A percentile compares a stretch with the other conserved stretches of the same genome.
Conservation (phyloP, 2,888 invertebrate species). For the Oscheius sp. region DNA sequence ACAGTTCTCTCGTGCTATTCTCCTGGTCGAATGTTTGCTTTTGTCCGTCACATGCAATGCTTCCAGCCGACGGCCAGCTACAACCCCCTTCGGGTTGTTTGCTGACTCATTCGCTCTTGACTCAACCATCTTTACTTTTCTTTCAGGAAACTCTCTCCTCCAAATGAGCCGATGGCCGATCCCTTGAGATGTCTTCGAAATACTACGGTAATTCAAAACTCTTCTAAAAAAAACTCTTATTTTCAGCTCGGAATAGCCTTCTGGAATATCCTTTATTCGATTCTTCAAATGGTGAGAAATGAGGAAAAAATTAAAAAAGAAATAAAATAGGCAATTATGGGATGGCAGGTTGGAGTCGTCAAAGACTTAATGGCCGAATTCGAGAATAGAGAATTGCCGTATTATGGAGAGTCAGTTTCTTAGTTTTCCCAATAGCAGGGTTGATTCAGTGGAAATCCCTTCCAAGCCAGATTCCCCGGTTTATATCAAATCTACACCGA, state of each 20-base stretch:
- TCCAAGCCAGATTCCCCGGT: constrained; percentile 68
- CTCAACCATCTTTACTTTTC: not conserved
- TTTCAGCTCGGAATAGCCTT: constrained; percentile 59
- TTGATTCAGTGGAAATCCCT: constrained; percentile 63
- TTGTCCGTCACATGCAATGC: constrained; percentile 24
- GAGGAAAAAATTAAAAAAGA: no score
- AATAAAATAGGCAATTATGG: no score
- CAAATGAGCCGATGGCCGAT: constrained; percentile 55
- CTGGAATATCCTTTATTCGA: constrained; percentile 67
- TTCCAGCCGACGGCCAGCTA: constrained; percentile 22
- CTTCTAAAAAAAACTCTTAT: no score
- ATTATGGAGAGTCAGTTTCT: constrained; percentile 59
- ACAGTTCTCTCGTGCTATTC: no score
- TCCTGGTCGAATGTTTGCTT: no score
- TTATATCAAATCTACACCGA: constrained; percentile 66
- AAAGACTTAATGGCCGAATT: constrained; percentile 59
- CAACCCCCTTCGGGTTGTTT: constrained; percentile 16
- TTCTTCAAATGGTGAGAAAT: constrained; percentile 66
- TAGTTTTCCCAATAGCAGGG: not conserved
- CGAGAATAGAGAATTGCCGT: constrained; percentile 65
- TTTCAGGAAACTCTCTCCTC: not conserved
- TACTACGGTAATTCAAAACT: constrained; percentile 47
- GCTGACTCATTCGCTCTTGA: constrained; percentile 8
- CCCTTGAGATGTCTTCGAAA: constrained; percentile 60
- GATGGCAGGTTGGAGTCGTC: constrained; percentile 65